phyloP scores from a whole-genome alignment of 2,797 vertebrate species.

The Alcedo atthis region DNA sequence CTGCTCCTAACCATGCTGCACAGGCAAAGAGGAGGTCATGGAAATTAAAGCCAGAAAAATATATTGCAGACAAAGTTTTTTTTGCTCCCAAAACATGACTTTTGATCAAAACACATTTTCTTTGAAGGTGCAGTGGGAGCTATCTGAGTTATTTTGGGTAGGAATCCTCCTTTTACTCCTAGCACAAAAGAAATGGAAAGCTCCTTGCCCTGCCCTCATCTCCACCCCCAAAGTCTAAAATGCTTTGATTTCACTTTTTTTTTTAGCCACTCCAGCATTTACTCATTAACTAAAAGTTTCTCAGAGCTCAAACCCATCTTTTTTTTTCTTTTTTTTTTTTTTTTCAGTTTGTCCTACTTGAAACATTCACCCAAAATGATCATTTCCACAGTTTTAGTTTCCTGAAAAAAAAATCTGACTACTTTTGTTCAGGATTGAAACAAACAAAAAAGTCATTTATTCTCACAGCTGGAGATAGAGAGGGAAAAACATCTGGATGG shows the following conservation, averaged over 20 bases:
- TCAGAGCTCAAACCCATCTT: background rate
- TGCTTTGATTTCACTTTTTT: background rate
- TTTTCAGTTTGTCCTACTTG: background rate
- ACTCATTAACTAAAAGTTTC: background rate
- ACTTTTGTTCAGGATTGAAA: slow-evolving; percentile 37
- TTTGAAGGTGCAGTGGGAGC: background rate
- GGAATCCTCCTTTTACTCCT: background rate
- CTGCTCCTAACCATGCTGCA: background rate
- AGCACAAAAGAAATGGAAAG: background rate
- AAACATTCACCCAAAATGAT: background rate
- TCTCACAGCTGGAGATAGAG: slow-evolving; percentile 47
- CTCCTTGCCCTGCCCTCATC: background rate
- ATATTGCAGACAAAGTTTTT: background rate
- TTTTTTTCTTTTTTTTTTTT: too few relatives aligned
- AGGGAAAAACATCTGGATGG: slow-evolving; percentile 63
- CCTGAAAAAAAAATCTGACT: slow-evolving; percentile 1
- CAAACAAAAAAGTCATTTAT: slow-evolving; percentile 65
- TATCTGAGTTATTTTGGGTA: background rate
- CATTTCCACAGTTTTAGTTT: background rate
- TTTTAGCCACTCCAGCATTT: background rate
- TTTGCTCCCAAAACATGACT: background rate
- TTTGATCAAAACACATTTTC: background rate
- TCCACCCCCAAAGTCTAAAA: background rate
- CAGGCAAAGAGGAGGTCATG: background rate
- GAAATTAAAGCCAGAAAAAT: background rate